Evolutionary conservation across 2,797 vertebrate genomes (phyloP), one percentile per base, ranked within the genome.

Genomic region (Passerculus sandwichensis): DNA sequence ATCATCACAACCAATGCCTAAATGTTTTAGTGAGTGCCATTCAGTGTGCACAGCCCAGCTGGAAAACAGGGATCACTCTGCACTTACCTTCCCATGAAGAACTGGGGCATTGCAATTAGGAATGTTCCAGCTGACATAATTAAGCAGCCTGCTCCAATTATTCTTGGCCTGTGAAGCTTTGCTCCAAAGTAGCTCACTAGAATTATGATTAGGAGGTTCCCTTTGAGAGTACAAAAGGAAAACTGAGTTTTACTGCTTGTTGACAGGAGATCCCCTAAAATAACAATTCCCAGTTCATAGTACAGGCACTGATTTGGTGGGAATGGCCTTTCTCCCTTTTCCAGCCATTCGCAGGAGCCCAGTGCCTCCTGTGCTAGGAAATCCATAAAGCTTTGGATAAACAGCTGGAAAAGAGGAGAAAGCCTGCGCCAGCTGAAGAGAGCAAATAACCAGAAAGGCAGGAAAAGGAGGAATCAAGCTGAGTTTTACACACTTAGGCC

Each of bases 171-270:
- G 85, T 99, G 99, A 95, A 99, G 98, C 95, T 98, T 99, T 60
- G 98, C 98, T 93, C 99, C 99, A 91, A 99, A 99, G 97, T 99
- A 99, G 97, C 99, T 99, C 94, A 99, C 99, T 81, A 99, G 98
- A 76, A 98, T 98, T 95, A 99, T 99, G 94, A 99, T 98, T 96
- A 99, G 95, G 95, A 99, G 97, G 96, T 99, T 99, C 60, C 99
- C 99, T 99, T 94, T 27, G 60, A 93, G 72, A 73, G 91, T 25
- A 94, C 27, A 97, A 97, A 77, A 96, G 88, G 69, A 93, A 84
- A 91, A 91, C 9, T 18, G 42, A 72, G 48, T 60, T 89, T 95
- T 89, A 88, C 2, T 12, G n/a, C 22, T 70, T 32, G 36, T 32
- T 51, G 40, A 88, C 74, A 53, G 72, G 42, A 88, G 61, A 81